phyloP scores from a whole-genome alignment of 2,797 vertebrate genomes.

The Bradypus variegatus region DNA sequence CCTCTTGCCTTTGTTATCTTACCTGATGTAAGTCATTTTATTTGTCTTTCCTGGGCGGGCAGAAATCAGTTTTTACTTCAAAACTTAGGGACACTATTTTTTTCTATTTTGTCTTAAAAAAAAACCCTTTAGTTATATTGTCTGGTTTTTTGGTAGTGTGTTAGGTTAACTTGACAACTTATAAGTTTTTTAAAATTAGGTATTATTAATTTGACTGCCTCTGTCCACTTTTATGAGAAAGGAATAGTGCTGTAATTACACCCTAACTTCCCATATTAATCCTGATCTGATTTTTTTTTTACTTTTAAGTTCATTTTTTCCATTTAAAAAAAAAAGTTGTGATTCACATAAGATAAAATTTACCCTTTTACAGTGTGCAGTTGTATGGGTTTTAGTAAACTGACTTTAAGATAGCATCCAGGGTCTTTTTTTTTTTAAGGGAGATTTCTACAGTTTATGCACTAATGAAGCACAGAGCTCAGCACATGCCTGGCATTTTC shows the following conservation, averaged over 20 bases:
- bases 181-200: slow-evolving; percentile 2
- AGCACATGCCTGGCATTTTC: background rate
- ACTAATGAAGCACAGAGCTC: background rate
- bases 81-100: background rate
- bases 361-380: background rate
- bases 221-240: background rate
- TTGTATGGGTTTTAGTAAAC: background rate
- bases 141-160: background rate
- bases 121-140: background rate
- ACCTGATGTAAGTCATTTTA: background rate
- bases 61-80: slow-evolving; percentile 25
- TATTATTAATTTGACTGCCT: background rate
- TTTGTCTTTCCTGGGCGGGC: background rate
- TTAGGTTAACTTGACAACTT: background rate
- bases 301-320: background rate
- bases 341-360: too few species aligned
- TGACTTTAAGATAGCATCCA: background rate
- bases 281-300: background rate
- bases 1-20: background rate
- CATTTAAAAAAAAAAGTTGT: too few species aligned
- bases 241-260: background rate
- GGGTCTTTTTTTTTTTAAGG: background rate
- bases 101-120: background rate
- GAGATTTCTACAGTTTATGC: background rate
- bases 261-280: background rate